Base-by-base conservation (phyloP, 2,888 invertebrate species). In the Drosophila maculinotata region DNA sequence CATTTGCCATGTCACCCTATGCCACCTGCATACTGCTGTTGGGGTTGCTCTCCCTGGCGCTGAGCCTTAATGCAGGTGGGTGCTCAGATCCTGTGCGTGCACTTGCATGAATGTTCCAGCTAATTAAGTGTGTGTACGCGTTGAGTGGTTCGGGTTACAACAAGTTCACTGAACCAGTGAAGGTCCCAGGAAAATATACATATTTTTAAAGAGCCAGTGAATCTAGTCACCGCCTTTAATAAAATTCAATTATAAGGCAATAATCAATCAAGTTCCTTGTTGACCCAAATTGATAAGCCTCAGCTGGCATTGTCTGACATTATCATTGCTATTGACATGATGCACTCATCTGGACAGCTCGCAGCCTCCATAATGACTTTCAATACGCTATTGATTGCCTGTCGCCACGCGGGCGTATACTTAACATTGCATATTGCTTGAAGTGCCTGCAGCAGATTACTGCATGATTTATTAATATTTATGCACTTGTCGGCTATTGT, bases 11-110 rank as follows among this genome's bases (percentile, higher is more conserved):
- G 88, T 65, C 79, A 57, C 66, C 79, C 66, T 69, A 53, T 28
- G 73, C 54, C 42, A 74, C 72, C 83, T 72, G 83, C 45, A 39
- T 48, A 41, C 66, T 79, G 15, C 39, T 79, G 51, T 58, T 76
- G 69, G 72, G 52, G 28, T 41, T 87, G 33, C 49, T 87, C 47
- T 59, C 76, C 62, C 64, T 86, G 33, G 65, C 78, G 15, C 36
- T 85, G 69, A 72, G 76, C 62, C 69, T 85, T 12, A 87, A 71
- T 73, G 52, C 89, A 89, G 88, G 88, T 88, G 72, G 51, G 88
- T 89, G 47, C 6, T 12, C 38, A 49, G n/a, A 41, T 62, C 36
- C 58, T 48, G 49, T 63, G 57, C 76, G 62, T 71, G 76, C 42
- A 44, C 15, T 35, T 62, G 48, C 75, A 65, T 79, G 17, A 52